Evolutionary conservation across 2,797 vertebrate species (phyloP).

Genomic region (Sebastes nivosus): DNA sequence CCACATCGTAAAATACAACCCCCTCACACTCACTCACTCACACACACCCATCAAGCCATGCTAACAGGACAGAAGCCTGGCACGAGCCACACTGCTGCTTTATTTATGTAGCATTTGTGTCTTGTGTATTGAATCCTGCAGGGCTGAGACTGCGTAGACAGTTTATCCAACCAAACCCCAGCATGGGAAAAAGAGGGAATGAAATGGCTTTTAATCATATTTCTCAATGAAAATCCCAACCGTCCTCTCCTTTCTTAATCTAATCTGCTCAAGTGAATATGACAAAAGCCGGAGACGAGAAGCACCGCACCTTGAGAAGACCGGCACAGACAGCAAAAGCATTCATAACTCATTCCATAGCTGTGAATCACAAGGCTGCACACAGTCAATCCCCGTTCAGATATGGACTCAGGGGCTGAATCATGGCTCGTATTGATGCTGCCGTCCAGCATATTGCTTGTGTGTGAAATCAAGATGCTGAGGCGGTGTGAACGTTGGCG

Average conservation of each 20-base stretch:
- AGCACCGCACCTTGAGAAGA: slow-evolving; percentile 10
- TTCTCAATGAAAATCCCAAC: slow-evolving; percentile 55
- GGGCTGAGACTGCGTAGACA: slow-evolving; percentile 54
- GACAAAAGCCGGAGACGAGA: slow-evolving; percentile 34
- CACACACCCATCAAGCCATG: slow-evolving; percentile 44
- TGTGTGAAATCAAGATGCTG: slow-evolving; percentile 25
- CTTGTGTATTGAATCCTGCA: slow-evolving; percentile 38
- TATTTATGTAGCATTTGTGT: slow-evolving; percentile 76
- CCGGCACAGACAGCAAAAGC: slow-evolving; percentile 1
- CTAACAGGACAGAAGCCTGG: slow-evolving; percentile 74
- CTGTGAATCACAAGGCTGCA: slow-evolving; percentile 39
- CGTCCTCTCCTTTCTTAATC: slow-evolving; percentile 24
- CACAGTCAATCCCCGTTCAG: slow-evolving; percentile 12
- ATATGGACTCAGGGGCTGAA: slow-evolving; percentile 33
- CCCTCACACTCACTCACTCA: slow-evolving; percentile 13
- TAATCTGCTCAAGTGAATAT: slow-evolving; percentile 39
- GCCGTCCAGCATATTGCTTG: slow-evolving; percentile 21
- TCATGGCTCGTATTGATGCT: slow-evolving; percentile 17
- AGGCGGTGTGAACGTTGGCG: neutral
- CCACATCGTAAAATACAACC: slow-evolving; percentile 75
- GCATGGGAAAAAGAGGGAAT: slow-evolving; percentile 6
- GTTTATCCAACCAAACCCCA: slow-evolving; percentile 48
- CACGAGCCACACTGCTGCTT: slow-evolving; percentile 58
- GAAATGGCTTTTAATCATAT: slow-evolving; percentile 34
- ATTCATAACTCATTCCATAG: slow-evolving; percentile 42